Base-by-base conservation (phyloP, 92 coral and sea anemone genomes). In the Meandrina meandrites region DNA sequence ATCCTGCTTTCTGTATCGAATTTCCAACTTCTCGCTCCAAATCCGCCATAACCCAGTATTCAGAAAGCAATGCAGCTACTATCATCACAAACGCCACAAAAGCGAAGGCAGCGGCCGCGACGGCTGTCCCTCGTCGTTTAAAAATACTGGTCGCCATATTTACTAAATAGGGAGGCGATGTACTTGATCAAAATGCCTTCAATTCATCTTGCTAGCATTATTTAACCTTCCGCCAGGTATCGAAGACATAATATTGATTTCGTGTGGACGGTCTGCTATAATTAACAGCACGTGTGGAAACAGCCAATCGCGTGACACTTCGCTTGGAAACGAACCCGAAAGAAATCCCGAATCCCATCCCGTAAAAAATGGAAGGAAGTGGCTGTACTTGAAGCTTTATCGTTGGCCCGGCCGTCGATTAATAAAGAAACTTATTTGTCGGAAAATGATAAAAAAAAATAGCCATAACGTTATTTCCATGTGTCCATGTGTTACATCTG, bases 31-130 rank as follows among this genome's bases (percentile, higher is more conserved):
- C 15, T 66, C 92, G 85, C 17, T 88, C 91, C 22, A 94, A 89
- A 81, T 90, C 91, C 28, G 96, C 96, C 84, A 86, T 84, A 13
- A 90, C 98, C 98, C 98, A 94, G 82, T 92, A 89, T 45, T 93
- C 88, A 0, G 98, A 88, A 57, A 82, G 88, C 37, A 94, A 75
- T 3, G 98, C 96, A 27, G 90, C 87, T 8, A 90, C 89, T 8
- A 94, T 72, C 94, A 94, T 90, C 66, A 86, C 85, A 19, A 94
- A 68, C 74, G 94, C 91, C 14, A 86, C 51, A 69, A 94, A 92
- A 82, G 93, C 82, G 56, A 94, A 79, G 31, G 86, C 66, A 5
- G 93, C 98, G 17, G 96, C 86, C 22, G 79, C 70, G 48, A 94
- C 79, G 18, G 92, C 98, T 2, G 88, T 73, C 42, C 98, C 98